phyloP scores from a whole-genome alignment of 92 coral and sea anemone species.

The Epizoanthus illoricatus region DNA sequence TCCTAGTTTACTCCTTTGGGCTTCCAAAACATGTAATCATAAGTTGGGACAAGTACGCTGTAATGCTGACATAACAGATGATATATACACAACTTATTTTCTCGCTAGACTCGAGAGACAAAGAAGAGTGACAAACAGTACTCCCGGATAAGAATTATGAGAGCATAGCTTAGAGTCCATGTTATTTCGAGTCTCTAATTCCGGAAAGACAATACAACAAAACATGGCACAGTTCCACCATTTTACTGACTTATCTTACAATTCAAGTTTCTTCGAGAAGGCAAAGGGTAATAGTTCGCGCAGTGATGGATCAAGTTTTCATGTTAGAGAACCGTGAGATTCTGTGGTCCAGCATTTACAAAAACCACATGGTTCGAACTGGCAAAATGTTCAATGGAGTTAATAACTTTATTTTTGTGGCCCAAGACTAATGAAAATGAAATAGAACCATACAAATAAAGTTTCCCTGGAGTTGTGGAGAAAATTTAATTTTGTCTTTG shows the following conservation, averaged over 20 bases:
- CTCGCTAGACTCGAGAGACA: neutral
- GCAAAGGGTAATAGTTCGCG: neutral
- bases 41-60: neutral
- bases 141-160: neutral
- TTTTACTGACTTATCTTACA: neutral
- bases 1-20: neutral
- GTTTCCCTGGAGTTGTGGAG: slow-evolving; percentile 29
- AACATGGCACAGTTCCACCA: slow-evolving; percentile 18
- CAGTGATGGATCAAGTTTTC: neutral
- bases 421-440: neutral
- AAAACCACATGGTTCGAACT: neutral
- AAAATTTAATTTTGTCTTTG: neutral
- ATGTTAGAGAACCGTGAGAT: neutral
- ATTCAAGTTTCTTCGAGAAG: slow-evolving; percentile 3
- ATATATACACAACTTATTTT: neutral
- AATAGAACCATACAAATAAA: neutral
- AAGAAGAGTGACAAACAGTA: neutral
- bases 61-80: neutral
- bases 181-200: neutral
- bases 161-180: neutral
- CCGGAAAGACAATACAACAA: neutral
- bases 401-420: neutral
- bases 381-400: neutral
- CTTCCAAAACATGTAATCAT: neutral
- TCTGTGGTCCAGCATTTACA: neutral